Evolutionary conservation across 1,140 invertebrate genomes (phyloP), one percentile per base, ranked within the genome.

Genomic region (Thaumatotibia leucotreta): DNA sequence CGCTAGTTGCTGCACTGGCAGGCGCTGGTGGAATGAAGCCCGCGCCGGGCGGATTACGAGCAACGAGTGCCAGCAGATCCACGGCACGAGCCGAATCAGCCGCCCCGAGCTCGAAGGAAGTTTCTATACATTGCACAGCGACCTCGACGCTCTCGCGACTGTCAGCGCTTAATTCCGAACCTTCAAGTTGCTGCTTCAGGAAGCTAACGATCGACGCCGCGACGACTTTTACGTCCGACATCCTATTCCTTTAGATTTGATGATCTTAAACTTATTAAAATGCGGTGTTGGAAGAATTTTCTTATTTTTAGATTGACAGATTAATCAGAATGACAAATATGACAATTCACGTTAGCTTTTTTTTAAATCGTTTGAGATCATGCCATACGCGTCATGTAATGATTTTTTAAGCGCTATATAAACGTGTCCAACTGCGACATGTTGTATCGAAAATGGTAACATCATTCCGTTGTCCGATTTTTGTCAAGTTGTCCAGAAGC

Each of bases 111-210:
- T 93, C 94, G 82, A 96, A 98, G 0, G 96, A 95, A 62, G 95
- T 95, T 83, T 97, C 96, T 68, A 98, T 92, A 85, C 97, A 98
- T 86, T 98, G 96, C 69, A 95, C 94, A 9, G 95, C 95, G 49
- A 92, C 91, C 87, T 97, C 96, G 63, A 97, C 91, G 83, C 96
- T 96, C 84, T 97, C 96, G 62, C 93, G 92, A 5, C 94, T 94
- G 81, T 97, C 96, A 31, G 92, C 87, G 24, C 91, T 87, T 17
- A 90, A 67, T 35, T 77, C 65, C 22, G 84, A 83, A 10, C 80
- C 73, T 62, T 91, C 88, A 9, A 91, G 75, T 66, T 91, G 88
- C 58, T 82, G 82, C 67, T 88, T 87, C 27, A 92, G 70, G 68
- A 91, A 92, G 64, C 84, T 83, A 0, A 91, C 82, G 73, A 92